Evolutionary conservation across 1,140 invertebrate genomes (phyloP), one percentile per base, ranked within the genome.

Genomic region (Trichonephila clavipes): DNA sequence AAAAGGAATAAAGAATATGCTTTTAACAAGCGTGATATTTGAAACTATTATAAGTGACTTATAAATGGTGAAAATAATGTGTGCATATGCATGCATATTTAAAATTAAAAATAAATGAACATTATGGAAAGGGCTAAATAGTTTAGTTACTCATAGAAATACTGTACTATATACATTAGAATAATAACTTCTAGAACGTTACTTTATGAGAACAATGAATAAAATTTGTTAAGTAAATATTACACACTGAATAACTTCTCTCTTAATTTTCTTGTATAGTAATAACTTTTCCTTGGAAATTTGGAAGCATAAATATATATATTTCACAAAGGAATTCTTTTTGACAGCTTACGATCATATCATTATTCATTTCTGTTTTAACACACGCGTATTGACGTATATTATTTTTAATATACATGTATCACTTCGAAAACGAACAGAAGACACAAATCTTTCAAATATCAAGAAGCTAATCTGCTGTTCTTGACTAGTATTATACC

Each of bases 171-270:
- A 18, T 77, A 77, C 72, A 77, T 77, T 34, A 77, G 24, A 77
- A 18, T 77, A 19, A 34, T 77, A 77, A 34, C 28, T 77, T 77
- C 72, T 77, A 77, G 19, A 40, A 77, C 28, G 34, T 77, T 34
- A 28, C 72, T 77, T 77, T 77, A 16, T 18, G 34, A 77, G 72
- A 77, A 77, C 72, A 77, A 7, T 77, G 72, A 77, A 77, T 77
- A 77, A 40, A 77, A 77, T 77, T 77, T 72, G 24, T 40, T 77
- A 64, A 21, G 28, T 77, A 40, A 34, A 19, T 77, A 34, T 77
- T 77, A 77, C 72, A 77, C 72, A 40, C 34, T 14, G 24, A 77
- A 77, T 77, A 77, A 77, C 28, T 40, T 77, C 28, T 40, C 28
- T 77, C 72, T 18, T 18, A 77, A 34, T 77, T 34, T 77, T 34